Evolutionary conservation across 2,797 vertebrate genomes (phyloP).

Genomic region (Macroramphosus scolopax): DNA sequence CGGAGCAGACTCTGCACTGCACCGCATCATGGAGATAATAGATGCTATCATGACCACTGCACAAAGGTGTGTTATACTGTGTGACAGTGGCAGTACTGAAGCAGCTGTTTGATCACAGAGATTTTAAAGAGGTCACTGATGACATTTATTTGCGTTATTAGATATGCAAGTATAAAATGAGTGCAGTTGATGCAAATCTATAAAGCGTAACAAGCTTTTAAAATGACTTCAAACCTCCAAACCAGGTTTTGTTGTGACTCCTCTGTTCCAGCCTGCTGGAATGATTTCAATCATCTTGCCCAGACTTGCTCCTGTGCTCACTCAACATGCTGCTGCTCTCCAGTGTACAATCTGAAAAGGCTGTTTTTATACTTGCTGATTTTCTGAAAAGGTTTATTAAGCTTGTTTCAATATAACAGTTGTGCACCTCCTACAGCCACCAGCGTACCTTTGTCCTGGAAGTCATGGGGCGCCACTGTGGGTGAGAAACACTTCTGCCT

Average conservation of each 20-base stretch:
- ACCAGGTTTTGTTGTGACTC: neutral
- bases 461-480: slow-evolving; percentile 96
- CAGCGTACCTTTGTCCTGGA: slow-evolving; percentile 94
- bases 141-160: too few species aligned
- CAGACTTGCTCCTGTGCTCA: slow-evolving; percentile 29
- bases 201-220: too few species aligned
- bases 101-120: too few species aligned
- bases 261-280: slow-evolving; percentile 3
- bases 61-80: slow-evolving; percentile 74
- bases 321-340: neutral
- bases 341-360: neutral
- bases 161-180: too few species aligned
- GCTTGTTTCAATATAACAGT: neutral
- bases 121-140: too few species aligned
- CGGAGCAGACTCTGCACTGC: slow-evolving; percentile 90
- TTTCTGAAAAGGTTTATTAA: neutral
- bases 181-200: too few species aligned
- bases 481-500: slow-evolving; percentile 77
- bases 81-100: too few species aligned
- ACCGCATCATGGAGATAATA: slow-evolving; percentile 93
- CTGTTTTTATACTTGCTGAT: neutral
- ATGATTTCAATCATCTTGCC: slow-evolving; percentile 6
- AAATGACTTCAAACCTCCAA: slow-evolving; percentile 3
- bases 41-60: slow-evolving; percentile 94
- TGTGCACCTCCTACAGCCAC: slow-evolving; percentile 78